phyloP scores from a whole-genome alignment of 2,888 invertebrate genomes.

The Himalopsyche tibetana region DNA sequence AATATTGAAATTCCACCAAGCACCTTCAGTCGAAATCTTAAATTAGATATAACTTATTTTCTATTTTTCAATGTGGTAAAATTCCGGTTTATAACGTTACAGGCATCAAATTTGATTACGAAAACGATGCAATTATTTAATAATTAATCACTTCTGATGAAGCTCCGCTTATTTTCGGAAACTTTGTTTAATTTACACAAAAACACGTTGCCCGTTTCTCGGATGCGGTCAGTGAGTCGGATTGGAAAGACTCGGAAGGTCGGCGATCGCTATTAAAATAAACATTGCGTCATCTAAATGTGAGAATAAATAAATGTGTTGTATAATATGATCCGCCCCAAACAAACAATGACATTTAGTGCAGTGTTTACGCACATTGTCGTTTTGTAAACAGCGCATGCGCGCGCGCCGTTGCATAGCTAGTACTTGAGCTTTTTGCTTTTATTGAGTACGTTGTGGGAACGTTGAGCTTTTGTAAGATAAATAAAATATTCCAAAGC shows the following conservation, averaged over 20 bases:
- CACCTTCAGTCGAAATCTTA: no score
- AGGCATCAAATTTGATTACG: no score
- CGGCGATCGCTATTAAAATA: not conserved
- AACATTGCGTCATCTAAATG: not conserved
- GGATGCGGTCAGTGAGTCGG: not conserved
- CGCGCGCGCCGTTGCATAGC: not conserved
- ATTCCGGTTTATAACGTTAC: no score
- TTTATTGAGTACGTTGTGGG: no score
- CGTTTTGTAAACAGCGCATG: not conserved
- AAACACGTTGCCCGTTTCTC: conserved; percentile 3
- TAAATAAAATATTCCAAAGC: no score
- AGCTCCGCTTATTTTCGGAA: not conserved
- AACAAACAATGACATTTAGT: conserved; percentile 18
- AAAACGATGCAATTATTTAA: not conserved
- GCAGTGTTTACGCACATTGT: conserved; percentile 20
- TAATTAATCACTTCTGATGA: not conserved
- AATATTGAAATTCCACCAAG: no score
- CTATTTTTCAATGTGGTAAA: no score
- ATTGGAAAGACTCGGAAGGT: not conserved
- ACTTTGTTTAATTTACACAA: not conserved
- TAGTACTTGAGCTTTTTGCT: conserved; percentile 5
- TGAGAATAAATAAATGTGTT: not conserved
- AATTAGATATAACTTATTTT: no score
- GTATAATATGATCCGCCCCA: conserved; percentile 1
- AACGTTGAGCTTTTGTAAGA: no score